Percentiles rank a stretch among this genome's conserved stretches.
These are phyloP conservation scores for Triplophysa siluroides DNA, from an alignment of 2,113 vertebrate genomes.

Conservation along the genomic window DNA sequence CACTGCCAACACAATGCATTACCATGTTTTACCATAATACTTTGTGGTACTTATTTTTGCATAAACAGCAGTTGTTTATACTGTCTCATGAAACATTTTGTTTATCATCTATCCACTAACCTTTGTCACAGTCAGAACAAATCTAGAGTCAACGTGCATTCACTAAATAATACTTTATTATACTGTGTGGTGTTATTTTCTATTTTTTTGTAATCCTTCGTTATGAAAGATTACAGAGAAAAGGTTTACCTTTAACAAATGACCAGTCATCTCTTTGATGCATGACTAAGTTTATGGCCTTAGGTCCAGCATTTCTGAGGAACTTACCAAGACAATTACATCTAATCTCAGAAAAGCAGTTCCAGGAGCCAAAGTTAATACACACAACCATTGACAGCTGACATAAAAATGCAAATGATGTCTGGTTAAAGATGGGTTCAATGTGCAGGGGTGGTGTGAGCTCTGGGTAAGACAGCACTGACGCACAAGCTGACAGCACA, in stretches of 20 bases:
- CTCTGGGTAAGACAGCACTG: neutral
- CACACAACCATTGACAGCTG: conserved; percentile 25
- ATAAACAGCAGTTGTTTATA: too few species aligned
- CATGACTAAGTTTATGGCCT: conserved; percentile 3
- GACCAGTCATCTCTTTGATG: neutral
- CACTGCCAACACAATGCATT: too few species aligned
- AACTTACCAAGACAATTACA: conserved; percentile 1
- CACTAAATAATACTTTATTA: neutral
- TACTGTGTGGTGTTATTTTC: neutral
- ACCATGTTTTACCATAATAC: too few species aligned
- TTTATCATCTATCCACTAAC: neutral
- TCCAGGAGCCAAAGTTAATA: conserved; percentile 28
- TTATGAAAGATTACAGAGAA: neutral
- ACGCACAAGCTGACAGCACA: neutral
- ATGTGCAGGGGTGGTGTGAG: conserved; percentile 16
- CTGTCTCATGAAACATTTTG: too few species aligned
- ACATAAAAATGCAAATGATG: neutral
- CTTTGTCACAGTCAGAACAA: neutral
- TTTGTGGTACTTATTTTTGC: too few species aligned
- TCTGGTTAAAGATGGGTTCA: conserved; percentile 32
- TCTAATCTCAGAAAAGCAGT: conserved; percentile 1
- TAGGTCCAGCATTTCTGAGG: neutral
- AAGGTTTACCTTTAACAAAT: conserved; percentile 11
- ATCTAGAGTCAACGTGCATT: neutral
- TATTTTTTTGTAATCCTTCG: too few species aligned